phyloP scores from a whole-genome alignment of 2,888 invertebrate genomes.

The Tenthredo amoena region DNA sequence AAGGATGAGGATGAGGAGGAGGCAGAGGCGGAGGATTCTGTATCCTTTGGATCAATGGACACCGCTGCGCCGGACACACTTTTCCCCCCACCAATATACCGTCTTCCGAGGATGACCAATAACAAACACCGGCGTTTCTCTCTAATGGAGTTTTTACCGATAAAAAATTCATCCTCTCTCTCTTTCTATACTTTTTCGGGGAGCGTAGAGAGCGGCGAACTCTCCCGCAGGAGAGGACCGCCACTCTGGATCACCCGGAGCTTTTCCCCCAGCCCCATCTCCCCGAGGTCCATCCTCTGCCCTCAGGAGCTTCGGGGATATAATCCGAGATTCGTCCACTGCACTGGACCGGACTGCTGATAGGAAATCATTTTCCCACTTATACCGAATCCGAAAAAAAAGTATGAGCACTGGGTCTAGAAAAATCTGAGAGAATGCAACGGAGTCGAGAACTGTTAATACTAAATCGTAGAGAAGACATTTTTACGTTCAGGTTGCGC shows the following conservation, averaged over 20 bases:
- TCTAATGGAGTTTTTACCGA: constrained; percentile 78
- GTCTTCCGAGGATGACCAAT: constrained; percentile 75
- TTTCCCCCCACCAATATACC: constrained; percentile 53
- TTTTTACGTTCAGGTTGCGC: constrained; percentile 31
- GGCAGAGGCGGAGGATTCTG: constrained; percentile 67
- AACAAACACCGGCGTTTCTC: constrained; percentile 75
- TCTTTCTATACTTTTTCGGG: constrained; percentile 63
- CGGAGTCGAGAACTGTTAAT: constrained; percentile 3
- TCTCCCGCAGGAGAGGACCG: constrained; percentile 8
- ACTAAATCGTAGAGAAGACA: constrained; percentile 33
- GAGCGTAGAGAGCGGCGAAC: constrained; percentile 40
- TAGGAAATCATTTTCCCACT: neutral
- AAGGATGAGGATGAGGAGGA: constrained; percentile 55
- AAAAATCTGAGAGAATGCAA: neutral
- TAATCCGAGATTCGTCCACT: neutral
- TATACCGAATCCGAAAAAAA: neutral
- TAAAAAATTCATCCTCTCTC: constrained; percentile 76
- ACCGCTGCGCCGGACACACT: constrained; percentile 72
- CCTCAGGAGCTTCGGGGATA: constrained; percentile 17
- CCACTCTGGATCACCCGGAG: constrained; percentile 32
- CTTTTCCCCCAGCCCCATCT: constrained; percentile 55
- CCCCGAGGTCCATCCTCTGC: constrained; percentile 54
- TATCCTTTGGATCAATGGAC: constrained; percentile 72
- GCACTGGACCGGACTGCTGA: constrained; percentile 19
- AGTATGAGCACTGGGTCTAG: neutral